Conservation (phyloP, 2,888 invertebrate species). For the Slavum lentiscoides region DNA sequence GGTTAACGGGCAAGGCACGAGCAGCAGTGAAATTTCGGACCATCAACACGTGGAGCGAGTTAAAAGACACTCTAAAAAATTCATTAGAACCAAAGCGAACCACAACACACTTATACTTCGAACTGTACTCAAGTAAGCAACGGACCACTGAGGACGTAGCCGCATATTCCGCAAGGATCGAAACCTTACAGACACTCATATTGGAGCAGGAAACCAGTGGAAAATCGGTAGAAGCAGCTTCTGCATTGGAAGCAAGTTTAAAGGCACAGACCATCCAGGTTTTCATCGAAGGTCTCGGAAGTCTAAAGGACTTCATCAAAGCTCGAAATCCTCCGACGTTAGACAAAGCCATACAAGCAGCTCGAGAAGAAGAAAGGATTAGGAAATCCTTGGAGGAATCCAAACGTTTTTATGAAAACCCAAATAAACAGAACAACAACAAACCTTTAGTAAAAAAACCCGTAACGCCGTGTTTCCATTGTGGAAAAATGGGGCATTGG, state of each 20-base stretch:
- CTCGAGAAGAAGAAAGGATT: neutral
- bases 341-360: neutral
- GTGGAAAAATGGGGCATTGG: too few species aligned
- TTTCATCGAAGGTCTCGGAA: neutral
- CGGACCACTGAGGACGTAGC: neutral
- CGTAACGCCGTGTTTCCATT: too few species aligned
- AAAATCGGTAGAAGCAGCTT: neutral
- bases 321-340: neutral
- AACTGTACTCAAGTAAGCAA: neutral
- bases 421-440: too few species aligned
- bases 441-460: too few species aligned
- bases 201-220: neutral
- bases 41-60: neutral
- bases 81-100: neutral
- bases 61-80: neutral
- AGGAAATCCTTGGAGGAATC: neutral
- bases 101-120: neutral
- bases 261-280: conserved; percentile 2
- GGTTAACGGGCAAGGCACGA: neutral
- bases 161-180: neutral
- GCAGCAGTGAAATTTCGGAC: neutral
- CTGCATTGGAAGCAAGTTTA: neutral
- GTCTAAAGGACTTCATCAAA: neutral
- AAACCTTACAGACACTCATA: neutral
- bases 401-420: neutral